Evolutionary conservation across 2,113 vertebrate genomes (phyloP), one percentile per base, ranked within the genome.

Genomic region (Desmodus rotundus): DNA sequence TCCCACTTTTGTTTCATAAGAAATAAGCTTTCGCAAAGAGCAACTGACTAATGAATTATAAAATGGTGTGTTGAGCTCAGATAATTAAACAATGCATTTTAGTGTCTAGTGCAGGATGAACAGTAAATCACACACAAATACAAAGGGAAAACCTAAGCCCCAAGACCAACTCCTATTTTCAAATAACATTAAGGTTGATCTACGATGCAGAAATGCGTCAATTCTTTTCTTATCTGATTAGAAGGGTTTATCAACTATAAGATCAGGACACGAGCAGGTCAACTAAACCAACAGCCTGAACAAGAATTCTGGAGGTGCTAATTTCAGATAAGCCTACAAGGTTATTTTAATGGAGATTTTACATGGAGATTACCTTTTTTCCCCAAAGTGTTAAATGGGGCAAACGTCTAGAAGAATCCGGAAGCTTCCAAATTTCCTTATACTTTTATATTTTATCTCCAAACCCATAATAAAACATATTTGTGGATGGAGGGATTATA

Each of bases 1-100:
- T 97, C 98, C 82, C 95, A 96, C 95, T 98, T 98, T 98, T 97
- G 88, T 98, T 98, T 98, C 97, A 91, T 85, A 97, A 91, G 95
- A 96, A 97, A 98, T 94, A 96, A 95, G 94, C 81, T 50, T 97
- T 97, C 96, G 58, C 95, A 97, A 96, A 92, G 93, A 97, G 97
- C 97, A 97, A 98, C 97, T 97, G 97, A 97, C 85, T 97, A 93
- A 98, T 98, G 95, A 98, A 96, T 97, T 97, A 96, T 96, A 97
- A 98, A 98, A 97, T 93, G 65, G 91, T 98, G 85, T 96, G 63
- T 77, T 97, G 96, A 96, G 97, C 97, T 98, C 97, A 98, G 97
- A 93, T 97, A 97, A 97, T 92, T 97, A 96, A 98, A 98, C 97
- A 98, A 73, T 81, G 97, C 96, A 89, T 92, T 98, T 98, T 89